A percentile compares a stretch with the other conserved stretches of the same genome.
phyloP scores from a whole-genome alignment of 2,888 invertebrate species.

The Lycia hirtaria region DNA sequence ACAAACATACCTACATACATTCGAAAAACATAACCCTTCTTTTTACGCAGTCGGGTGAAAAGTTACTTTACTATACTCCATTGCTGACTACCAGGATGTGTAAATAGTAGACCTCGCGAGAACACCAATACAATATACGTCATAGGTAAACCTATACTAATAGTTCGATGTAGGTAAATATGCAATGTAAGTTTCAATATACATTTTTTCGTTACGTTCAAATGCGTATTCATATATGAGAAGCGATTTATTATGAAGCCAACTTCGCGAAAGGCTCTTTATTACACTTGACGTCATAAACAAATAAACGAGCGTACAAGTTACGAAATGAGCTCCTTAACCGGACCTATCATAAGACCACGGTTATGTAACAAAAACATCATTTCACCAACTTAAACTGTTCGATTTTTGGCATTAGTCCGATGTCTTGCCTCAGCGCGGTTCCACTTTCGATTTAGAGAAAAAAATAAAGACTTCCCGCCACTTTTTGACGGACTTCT shows the following conservation, averaged over 20 bases:
- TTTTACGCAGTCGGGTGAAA: no score
- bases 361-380: slow-evolving; percentile 72
- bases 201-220: no score
- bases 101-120: no score
- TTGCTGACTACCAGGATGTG: no score
- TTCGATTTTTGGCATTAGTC: slow-evolving; percentile 69
- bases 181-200: no score
- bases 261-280: not conserved
- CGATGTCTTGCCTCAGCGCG: slow-evolving; percentile 57
- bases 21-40: no score
- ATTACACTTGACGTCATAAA: slow-evolving; percentile 13
- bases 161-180: no score
- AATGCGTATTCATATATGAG: no score
- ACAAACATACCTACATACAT: no score
- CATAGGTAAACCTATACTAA: no score
- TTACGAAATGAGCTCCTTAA: slow-evolving; percentile 32
- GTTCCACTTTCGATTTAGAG: slow-evolving; percentile 65
- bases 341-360: slow-evolving; percentile 49
- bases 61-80: no score
- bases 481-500: slow-evolving; percentile 28
- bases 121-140: no score
- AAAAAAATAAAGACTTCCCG: slow-evolving; percentile 36
- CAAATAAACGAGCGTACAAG: slow-evolving; percentile 15
- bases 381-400: slow-evolving; percentile 71
- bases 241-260: not conserved